Evolutionary conservation across 1,140 invertebrate species (phyloP), one percentile per base, ranked within the genome.

Genomic region (Caerostris darwini): DNA sequence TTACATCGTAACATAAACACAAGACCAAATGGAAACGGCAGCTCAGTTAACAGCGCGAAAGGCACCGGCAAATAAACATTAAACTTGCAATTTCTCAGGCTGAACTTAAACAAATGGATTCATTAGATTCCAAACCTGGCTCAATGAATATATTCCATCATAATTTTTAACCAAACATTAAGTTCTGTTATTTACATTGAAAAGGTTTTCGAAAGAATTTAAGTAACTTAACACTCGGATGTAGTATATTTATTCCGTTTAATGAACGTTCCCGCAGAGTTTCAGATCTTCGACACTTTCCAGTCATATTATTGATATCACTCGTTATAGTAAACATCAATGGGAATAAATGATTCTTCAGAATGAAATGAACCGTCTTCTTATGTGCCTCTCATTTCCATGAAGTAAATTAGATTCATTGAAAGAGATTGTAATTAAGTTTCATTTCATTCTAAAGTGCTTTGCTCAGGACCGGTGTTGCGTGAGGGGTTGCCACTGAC

Each of bases 121-220:
- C 54, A 19, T 57, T 83, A 56, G 53, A n/a, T 34, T n/a, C n/a
- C n/a, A n/a, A n/a, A n/a, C n/a, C 3, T 83, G 53, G 4, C n/a
- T 83, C 82, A 58, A 58, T 57, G 82, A 56, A 34, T 77, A 83
- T 83, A 17, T 83, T 0, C 82, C 12, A 19, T 58, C 17, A 57
- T 83, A 83, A 83, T 83, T 83, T 83, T 83, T 83, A 83, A 56
- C 54, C 17, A 83, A 83, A 83, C 57, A 83, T 57, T 58, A 6
- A 10, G 8, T 53, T 5, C 82, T n/a, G 3, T 5, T 83, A 83
- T 83, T 83, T 83, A 8, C 54, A 19, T 17, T 57, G 54, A 56
- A 17, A 2, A 57, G n/a, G n/a, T n/a, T 17, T 53, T 56, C 54
- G 53, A n/a, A 19, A 57, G 82, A 83, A 83, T 77, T 71, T 34